These are phyloP conservation scores for Ectemnius continuus DNA, from an alignment of 2,888 invertebrate species.

Conservation along the genomic window DNA sequence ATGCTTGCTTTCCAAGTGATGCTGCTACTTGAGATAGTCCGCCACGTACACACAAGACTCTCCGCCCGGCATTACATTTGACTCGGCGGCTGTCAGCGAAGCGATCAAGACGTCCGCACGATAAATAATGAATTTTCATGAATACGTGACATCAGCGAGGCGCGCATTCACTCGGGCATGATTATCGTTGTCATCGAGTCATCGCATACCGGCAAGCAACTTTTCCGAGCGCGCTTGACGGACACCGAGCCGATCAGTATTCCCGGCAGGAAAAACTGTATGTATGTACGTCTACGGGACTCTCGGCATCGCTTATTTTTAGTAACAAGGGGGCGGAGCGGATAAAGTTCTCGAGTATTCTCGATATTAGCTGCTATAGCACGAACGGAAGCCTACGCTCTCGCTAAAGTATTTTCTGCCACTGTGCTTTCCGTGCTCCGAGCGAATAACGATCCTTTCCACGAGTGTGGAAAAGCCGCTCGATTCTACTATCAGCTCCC, in stretches of 20 bases:
- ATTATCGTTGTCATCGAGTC: neutral
- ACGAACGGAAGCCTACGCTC: too few species aligned
- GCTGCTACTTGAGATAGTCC: neutral
- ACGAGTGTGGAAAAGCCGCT: neutral
- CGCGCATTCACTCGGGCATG: slow-evolving; percentile 7
- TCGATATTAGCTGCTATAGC: too few species aligned
- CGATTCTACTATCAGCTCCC: neutral
- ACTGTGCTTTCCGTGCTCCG: neutral
- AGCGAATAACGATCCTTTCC: neutral
- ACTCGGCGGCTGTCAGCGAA: slow-evolving; percentile 27
- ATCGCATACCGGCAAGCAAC: neutral
- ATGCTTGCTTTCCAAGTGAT: neutral
- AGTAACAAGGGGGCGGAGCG: too few species aligned
- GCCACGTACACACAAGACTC: slow-evolving; percentile 1
- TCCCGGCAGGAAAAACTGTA: neutral
- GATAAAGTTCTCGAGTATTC: too few species aligned
- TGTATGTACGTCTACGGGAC: too few species aligned
- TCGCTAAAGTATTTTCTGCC: neutral
- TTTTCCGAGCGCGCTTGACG: neutral
- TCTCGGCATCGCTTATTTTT: neutral
- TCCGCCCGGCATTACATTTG: slow-evolving; percentile 1
- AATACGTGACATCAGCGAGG: slow-evolving; percentile 33
- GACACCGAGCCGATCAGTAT: neutral
- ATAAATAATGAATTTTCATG: slow-evolving; percentile 42
- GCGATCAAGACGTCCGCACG: neutral